These are phyloP conservation scores for Falco concolor DNA, from an alignment of 2,797 vertebrate species.

Conservation along the genomic window DNA sequence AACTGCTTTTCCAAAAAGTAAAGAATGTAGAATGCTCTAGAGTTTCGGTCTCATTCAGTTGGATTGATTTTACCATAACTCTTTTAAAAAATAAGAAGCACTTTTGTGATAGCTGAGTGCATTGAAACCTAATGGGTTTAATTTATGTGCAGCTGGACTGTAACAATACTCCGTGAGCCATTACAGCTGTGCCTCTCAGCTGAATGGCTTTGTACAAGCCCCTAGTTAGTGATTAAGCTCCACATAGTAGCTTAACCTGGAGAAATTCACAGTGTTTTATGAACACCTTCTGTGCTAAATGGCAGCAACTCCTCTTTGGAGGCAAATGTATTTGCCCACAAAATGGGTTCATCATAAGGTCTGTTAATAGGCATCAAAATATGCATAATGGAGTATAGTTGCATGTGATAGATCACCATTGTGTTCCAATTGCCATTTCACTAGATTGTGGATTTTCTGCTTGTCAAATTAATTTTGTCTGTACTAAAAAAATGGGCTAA, in stretches of 20 bases:
- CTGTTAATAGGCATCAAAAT: neutral
- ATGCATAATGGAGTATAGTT: neutral
- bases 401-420: neutral
- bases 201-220: neutral
- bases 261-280: neutral
- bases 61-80: conserved; percentile 17
- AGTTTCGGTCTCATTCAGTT: neutral
- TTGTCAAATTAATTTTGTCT: neutral
- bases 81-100: conserved; percentile 2
- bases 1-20: neutral
- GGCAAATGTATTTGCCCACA: neutral
- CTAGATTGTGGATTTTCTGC: neutral
- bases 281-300: neutral
- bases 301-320: neutral
- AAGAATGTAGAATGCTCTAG: neutral
- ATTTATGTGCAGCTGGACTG: conserved; percentile 35
- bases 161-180: conserved; percentile 8
- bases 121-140: conserved; percentile 23
- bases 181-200: conserved; percentile 12
- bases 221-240: neutral
- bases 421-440: neutral
- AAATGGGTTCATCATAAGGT: neutral
- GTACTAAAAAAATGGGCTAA: neutral
- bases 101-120: neutral
- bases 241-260: neutral